Base-by-base conservation (phyloP, 2,797 vertebrate genomes). In the Lepus oiostolus region DNA sequence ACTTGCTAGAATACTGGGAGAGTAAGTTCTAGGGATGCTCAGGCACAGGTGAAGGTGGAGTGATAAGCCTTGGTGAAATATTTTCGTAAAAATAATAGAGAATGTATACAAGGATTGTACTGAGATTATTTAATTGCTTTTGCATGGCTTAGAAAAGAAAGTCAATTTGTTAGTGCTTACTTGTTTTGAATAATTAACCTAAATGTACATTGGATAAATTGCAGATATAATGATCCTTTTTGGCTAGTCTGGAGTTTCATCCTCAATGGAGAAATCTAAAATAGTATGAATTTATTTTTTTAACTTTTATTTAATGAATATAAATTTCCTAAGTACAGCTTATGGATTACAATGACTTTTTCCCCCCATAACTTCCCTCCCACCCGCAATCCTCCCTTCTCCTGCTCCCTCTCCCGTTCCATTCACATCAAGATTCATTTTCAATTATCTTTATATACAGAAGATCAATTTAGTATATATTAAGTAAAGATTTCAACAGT, bases 181-280 rank as follows among this genome's bases (percentile, higher is more conserved):
- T 5, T 94, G 50, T 28, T 71, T 89, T 85, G 62, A 87, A 47
- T 93, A 50, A 84, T 77, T 30, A 79, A 5, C 12, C 26, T 85
- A 75, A 90, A 50, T 62, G 16, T 65, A 58, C 68, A 21, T 81
- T 81, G 32, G 52, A 52, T 62, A 52, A 81, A 85, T 74, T 68
- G 26, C 21, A 63, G 21, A 11, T 89, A 9, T 7, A 81, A 81
- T 81, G 54, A 85, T 79, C 3, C 1, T 88, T 89, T 94, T 26
- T 85, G 85, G 24, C 24, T 82, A 92, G 16, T 65, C 16, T 67
- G 42, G 42, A 92, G 35, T 16, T 81, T 85, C 76, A 7, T 85
- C 74, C 38, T 89, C 70, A 89, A 38, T 21, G 68, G 47, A 86
- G 19, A 89, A 76, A 35, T 68, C 26, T 75, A 62, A 62, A 52